phyloP scores from a whole-genome alignment of 2,113 vertebrate species.

The Poeciliopsis retropinna region DNA sequence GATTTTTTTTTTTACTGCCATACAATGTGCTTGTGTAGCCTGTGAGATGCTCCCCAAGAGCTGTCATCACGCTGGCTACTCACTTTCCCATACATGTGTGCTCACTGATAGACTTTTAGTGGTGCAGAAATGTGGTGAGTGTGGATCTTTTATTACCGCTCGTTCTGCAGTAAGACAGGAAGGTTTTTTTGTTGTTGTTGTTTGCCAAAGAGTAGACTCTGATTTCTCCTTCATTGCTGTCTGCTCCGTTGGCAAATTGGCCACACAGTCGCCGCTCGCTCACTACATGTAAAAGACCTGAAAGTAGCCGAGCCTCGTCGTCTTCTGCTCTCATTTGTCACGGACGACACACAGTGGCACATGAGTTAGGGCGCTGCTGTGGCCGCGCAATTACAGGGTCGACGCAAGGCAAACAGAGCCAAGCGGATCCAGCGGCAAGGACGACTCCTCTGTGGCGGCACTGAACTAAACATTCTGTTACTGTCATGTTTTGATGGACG shows the following conservation, averaged over 20 bases:
- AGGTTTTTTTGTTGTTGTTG: constrained; percentile 26
- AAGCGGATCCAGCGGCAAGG: constrained; percentile 47
- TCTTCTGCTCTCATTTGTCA: constrained; percentile 66
- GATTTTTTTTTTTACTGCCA: constrained; percentile 40
- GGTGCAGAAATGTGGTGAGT: constrained; percentile 46
- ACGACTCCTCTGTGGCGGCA: constrained; percentile 60
- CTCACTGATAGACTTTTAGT: not conserved
- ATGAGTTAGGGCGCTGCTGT: constrained; percentile 66
- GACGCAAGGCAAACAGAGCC: constrained; percentile 38
- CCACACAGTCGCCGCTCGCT: constrained; percentile 41
- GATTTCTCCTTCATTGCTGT: constrained; percentile 40
- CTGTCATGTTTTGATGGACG: constrained; percentile 69
- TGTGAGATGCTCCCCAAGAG: constrained; percentile 33
- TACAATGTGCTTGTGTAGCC: constrained; percentile 27
- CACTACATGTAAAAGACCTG: constrained; percentile 49
- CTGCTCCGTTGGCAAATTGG: constrained; percentile 15
- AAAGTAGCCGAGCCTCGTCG: constrained; percentile 50
- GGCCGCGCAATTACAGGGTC: constrained; percentile 69
- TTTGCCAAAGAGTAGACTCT: constrained; percentile 35
- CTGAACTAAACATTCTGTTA: constrained; percentile 64
- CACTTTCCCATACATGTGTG: constrained; percentile 13
- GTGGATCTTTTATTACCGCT: constrained; percentile 72
- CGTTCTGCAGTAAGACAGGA: constrained; percentile 19
- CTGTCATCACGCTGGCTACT: constrained; percentile 34
- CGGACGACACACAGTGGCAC: constrained; percentile 62